Base-by-base conservation (phyloP, 2,888 invertebrate genomes). In the Megastigmus dorsalis region DNA sequence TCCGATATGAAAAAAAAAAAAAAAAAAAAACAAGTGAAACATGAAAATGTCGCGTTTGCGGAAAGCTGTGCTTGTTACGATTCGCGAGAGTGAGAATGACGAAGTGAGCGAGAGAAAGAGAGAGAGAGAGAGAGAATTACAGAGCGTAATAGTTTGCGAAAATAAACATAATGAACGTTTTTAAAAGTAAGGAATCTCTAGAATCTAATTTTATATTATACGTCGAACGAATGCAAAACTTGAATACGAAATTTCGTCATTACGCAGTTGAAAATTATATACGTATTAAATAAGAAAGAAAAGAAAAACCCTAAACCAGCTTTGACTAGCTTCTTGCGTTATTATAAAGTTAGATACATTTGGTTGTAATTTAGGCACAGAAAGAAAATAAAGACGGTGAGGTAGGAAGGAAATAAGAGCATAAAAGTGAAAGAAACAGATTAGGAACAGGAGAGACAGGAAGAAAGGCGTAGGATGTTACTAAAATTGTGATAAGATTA, bases 401-500 rank as follows among this genome's bases (percentile, higher is more conserved):
- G 36, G 41, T 13, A 52, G 50, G 9, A 23, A 52, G 50, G 9
- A 23, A 65, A 54, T 26, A 33, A 60, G 41, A 38, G 38, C 36
- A 57, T 48, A 26, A 62, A 57, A 41, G n/a, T n/a, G n/a, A n/a
- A n/a, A n/a, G n/a, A n/a, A n/a, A n/a, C n/a, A n/a, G n/a, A n/a
- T n/a, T n/a, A n/a, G n/a, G n/a, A n/a, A n/a, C n/a, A n/a, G n/a
- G 15, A 30, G 33, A 23, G 50, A 28, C 9, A 38, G 54, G 54
- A 57, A 28, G 30, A 54, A 26, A 67, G 13, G 54, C 38, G 18
- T 67, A 52, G 67, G 41, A 77, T 80, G 80, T 81, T 81, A 81
- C 76, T 80, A 80, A 82, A 83, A 85, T 84, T 86, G 87, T 87
- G 87, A 87, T 87, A 87, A 82, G 82, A 83, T 82, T 81, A 82